phyloP scores from a whole-genome alignment of 1,140 invertebrate genomes.

The Drosophila bocqueti region DNA sequence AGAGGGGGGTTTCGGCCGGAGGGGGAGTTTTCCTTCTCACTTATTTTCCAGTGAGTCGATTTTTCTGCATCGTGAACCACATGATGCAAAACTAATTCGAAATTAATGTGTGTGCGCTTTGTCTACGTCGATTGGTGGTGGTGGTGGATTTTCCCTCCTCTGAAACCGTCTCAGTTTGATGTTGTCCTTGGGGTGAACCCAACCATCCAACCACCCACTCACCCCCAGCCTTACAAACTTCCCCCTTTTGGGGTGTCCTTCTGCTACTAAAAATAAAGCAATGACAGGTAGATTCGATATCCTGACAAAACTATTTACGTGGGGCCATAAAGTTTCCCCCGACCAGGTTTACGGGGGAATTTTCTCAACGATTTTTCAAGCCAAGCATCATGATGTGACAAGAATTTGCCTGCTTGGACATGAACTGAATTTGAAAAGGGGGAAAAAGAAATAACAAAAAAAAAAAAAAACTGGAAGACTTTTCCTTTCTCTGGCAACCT shows the following conservation, averaged over 20 bases:
- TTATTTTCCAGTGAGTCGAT: conserved; percentile 61
- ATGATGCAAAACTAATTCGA: conserved; percentile 84
- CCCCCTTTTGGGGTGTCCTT: neutral
- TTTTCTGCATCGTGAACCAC: conserved; percentile 84
- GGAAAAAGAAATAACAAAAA: no score
- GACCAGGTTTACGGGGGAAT: neutral
- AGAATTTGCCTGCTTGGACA: conserved; percentile 4
- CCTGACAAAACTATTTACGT: conserved; percentile 46
- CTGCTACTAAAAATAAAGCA: conserved; percentile 5
- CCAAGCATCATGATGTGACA: conserved; percentile 2
- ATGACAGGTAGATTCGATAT: conserved; percentile 52
- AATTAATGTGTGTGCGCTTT: conserved; percentile 84
- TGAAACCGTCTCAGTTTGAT: neutral
- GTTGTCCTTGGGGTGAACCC: conserved; percentile 3
- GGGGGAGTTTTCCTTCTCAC: conserved; percentile 11
- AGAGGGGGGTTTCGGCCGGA: neutral
- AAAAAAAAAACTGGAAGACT: neutral
- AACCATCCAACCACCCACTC: neutral
- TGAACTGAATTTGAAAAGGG: neutral
- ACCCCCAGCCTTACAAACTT: no score
- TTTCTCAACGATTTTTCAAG: conserved; percentile 1
- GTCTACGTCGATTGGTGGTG: conserved; percentile 67
- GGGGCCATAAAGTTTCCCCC: conserved; percentile 15
- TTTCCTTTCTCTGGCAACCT: neutral
- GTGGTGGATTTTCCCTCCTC: conserved; percentile 1